phyloP scores from a whole-genome alignment of 2,888 invertebrate genomes.

The Harmothoe impar region DNA sequence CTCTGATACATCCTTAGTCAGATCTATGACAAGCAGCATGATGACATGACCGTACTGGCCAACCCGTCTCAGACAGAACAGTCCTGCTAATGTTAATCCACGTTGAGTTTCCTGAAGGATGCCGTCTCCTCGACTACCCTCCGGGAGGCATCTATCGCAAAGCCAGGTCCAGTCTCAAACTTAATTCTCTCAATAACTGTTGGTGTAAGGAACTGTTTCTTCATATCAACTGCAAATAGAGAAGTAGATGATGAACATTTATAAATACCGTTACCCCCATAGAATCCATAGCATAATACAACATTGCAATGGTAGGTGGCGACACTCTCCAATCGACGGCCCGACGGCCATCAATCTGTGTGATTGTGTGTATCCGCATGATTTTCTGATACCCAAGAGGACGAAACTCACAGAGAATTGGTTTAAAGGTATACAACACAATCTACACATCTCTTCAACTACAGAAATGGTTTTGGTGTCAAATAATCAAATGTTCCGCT shows the following conservation, averaged over 20 bases:
- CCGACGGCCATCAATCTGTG: background rate
- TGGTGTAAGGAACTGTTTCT: conserved; percentile 63
- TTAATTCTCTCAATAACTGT: conserved; percentile 64
- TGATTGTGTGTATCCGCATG: background rate
- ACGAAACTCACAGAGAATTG: background rate
- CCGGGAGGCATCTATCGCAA: conserved; percentile 64
- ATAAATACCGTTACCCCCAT: background rate
- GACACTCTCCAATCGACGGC: too few relatives aligned
- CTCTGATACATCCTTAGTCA: too few relatives aligned
- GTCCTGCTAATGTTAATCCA: background rate
- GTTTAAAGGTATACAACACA: too few relatives aligned
- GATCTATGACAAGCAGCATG: too few relatives aligned
- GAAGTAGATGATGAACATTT: too few relatives aligned
- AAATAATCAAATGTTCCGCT: too few relatives aligned
- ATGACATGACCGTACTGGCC: too few relatives aligned
- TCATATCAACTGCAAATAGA: conserved; percentile 49
- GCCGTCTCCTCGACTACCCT: conserved; percentile 58
- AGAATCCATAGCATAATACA: background rate
- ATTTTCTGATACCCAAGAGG: background rate
- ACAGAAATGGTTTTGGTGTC: too few relatives aligned
- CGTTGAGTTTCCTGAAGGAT: conserved; percentile 70
- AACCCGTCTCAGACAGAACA: too few relatives aligned
- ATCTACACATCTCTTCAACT: too few relatives aligned
- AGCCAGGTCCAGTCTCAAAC: conserved; percentile 66
- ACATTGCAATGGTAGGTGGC: background rate